phyloP scores from a whole-genome alignment of 2,797 vertebrate genomes.

The Pangasius mekongensis region DNA sequence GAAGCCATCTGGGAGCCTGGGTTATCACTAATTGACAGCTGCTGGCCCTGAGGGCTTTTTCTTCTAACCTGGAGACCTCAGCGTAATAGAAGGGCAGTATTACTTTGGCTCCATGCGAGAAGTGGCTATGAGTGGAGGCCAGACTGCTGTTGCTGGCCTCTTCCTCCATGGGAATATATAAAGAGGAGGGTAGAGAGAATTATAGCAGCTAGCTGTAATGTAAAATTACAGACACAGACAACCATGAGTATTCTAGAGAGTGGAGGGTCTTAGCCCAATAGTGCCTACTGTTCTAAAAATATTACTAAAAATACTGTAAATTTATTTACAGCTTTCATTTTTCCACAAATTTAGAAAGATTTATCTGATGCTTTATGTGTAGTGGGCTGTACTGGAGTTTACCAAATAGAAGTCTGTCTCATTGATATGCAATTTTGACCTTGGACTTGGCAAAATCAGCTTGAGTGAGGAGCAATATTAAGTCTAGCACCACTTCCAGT shows the following conservation, averaged over 20 bases:
- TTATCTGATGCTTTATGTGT: neutral
- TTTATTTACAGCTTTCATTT: neutral
- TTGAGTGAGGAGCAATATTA: neutral
- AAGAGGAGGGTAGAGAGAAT: constrained; percentile 30
- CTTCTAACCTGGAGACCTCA: constrained; percentile 90
- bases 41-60: constrained; percentile 93
- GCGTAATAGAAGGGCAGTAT: constrained; percentile 91
- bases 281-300: constrained; percentile 65
- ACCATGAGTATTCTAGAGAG: constrained; percentile 39
- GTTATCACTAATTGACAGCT: constrained; percentile 99
- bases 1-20: constrained; percentile 78
- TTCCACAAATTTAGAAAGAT: neutral
- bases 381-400: neutral
- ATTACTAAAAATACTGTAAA: neutral
- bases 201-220: constrained; percentile 21
- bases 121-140: constrained; percentile 72
- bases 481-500: neutral
- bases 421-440: neutral
- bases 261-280: constrained; percentile 62
- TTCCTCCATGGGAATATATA: constrained; percentile 71
- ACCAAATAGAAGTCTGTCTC: neutral
- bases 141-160: constrained; percentile 74
- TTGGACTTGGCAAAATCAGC: constrained; percentile 3
- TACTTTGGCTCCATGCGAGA: constrained; percentile 80
- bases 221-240: constrained; percentile 46